Evolutionary conservation across 2,113 vertebrate genomes (phyloP), one percentile per base, ranked within the genome.

Genomic region (Antechinus stuartii): DNA sequence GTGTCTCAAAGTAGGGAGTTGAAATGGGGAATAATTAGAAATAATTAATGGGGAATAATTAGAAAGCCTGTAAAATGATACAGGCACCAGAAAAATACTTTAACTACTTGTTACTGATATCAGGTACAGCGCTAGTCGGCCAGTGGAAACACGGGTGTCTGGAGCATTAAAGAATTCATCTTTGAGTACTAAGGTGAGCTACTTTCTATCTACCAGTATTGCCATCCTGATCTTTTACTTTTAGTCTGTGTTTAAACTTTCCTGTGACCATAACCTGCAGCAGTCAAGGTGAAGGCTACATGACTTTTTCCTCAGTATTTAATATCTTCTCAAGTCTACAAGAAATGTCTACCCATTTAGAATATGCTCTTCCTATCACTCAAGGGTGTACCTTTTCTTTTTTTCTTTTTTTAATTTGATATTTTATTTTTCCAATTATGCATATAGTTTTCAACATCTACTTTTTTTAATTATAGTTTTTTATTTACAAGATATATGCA

Each of bases 101-200:
- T 94, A 54, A 35, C 35, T 19, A 25, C 68, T 10, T 0, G 89
- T 90, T 95, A 7, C 92, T 84, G 92, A 61, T 89, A 57, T 47
- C 90, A 99, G 99, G 99, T 99, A 99, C 98, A 99, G 99, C 0
- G 95, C 99, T 52, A 99, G 98, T 95, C 99, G 99, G 2, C 99
- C 99, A 0, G 99, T 99, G 89, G 99, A 99, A 97, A 99, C 99
- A 8, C 99, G 99, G 55, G 98, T 99, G 98, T 99, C 99, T 0
- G 99, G 98, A 94, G 98, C 99, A 90, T 98, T 99, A 92, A 99
- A 99, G 97, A 99, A 94, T 91, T 98, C 98, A 55, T 97, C 99
- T 89, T 99, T 99, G 93, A 98, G 97, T 92, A 98, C 98, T 0
- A 99, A 99, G 99, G 99, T 99, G 95, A 97, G 97, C 84, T 9